Base-by-base conservation (phyloP, 2,113 vertebrate genomes). In the Globicephala melas region DNA sequence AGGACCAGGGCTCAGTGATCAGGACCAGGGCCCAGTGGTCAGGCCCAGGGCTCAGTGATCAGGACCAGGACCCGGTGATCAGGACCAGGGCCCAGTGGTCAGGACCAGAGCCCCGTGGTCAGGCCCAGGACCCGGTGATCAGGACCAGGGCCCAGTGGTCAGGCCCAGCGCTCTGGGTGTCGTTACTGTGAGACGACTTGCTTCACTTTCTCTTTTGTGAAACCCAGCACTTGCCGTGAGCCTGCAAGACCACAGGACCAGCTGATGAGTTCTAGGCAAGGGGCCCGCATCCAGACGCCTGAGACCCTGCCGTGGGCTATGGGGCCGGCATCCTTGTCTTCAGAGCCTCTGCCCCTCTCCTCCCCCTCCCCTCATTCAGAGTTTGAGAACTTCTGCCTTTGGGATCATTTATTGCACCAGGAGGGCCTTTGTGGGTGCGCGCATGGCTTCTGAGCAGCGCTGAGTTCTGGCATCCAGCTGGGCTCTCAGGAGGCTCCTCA, bases 351-450 rank as follows among this genome's bases (percentile, higher is more conserved):
- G 9, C 0, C 3, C 1, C 1, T 2, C 53, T 60, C 31, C 21
- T 26, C 5, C 44, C 31, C 31, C 4, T 33, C 21, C 53, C 11
- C 5, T 60, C 4, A n/a, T 38, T 36, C 25, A 77, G 81, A 94
- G 55, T 79, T 76, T 47, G 77, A 84, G 60, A 62, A n/a, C 0
- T 2, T 80, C n/a, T 73, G 53, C 1, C 1, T 76, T 82, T 74
- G 4, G 62, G 18, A 67, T 44, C 4, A 38, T 97, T 98, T 97
- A 97, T 97, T 98, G 88, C 11, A 53, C 26, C 7, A 47, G 84
- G 11, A 47, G 50, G 55, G 73, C 3, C 0, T 36, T 5, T 20
- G 10, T 47, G 15, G 38, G 25, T 3, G 28, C 15, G 31, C 1
- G 0, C 3, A 67, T 5, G 33, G 23, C 44, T 60, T 77, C 20